Evolutionary conservation across 2,113 vertebrate genomes (phyloP).

Genomic region (Antigone vipio): DNA sequence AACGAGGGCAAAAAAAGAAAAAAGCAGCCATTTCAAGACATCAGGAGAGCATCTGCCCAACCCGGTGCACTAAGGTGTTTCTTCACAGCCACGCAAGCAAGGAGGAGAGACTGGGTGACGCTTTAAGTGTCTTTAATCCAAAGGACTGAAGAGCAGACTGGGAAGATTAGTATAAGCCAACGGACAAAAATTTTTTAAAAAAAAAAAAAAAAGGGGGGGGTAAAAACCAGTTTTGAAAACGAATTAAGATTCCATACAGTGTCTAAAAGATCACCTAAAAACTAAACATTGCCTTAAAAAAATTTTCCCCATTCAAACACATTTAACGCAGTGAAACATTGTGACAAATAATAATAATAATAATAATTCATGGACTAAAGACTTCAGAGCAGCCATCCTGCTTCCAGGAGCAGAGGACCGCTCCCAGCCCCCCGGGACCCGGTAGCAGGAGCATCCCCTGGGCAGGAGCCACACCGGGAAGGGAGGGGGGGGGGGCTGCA

Average conservation of each 20-base stretch:
- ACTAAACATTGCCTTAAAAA: conserved; percentile 54
- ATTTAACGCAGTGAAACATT: conserved; percentile 51
- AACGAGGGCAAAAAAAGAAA: too few species aligned
- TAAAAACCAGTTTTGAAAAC: background rate
- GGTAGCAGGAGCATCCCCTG: background rate
- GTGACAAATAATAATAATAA: conserved; percentile 38
- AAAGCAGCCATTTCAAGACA: background rate
- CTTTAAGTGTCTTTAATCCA: conserved; percentile 81
- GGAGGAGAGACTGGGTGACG: conserved; percentile 15
- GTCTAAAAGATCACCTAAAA: conserved; percentile 61
- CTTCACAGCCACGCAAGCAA: background rate
- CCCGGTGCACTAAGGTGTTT: accelerated
- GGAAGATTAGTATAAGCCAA: conserved; percentile 76
- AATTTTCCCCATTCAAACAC: conserved; percentile 23
- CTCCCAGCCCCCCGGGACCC: background rate
- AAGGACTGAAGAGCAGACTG: conserved; percentile 78
- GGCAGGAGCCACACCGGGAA: background rate
- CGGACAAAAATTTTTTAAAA: conserved; percentile 36
- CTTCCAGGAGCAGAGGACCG: accelerated
- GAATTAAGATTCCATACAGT: conserved; percentile 59
- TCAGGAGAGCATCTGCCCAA: background rate
- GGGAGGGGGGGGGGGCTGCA: background rate
- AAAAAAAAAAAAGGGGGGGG: background rate
- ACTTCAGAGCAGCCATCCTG: background rate
- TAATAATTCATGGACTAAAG: conserved; percentile 38